Base-by-base conservation (phyloP, 2,888 invertebrate genomes). In the Drosophila acutilabella region DNA sequence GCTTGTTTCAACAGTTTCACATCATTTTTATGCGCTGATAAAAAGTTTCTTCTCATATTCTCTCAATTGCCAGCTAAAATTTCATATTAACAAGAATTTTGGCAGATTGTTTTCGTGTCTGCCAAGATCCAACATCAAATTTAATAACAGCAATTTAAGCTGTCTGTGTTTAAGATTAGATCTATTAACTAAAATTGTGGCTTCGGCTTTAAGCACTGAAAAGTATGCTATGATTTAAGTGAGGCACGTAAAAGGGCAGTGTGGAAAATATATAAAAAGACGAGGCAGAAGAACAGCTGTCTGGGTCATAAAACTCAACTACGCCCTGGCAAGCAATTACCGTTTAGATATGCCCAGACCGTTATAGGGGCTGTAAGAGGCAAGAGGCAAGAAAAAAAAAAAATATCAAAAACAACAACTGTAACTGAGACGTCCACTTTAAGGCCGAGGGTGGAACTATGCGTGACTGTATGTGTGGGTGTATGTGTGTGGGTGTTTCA, bases 241-340 rank as follows among this genome's bases (percentile, higher is more conserved):
- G 20, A 58, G 11, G 23, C 23, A 23, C 8, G 38, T 8, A 18
- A 52, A 38, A 13, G 50, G 8, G 8, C 30, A 30, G 36, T 5
- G 23, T 13, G 40, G 14, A 40, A 10, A 14, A 20, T 2, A 14
- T 18, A 20, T 1, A 14, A 42, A 14, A 8, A 7, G 16, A n/a
- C 1, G 14, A 56, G 36, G 2, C 23, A 20, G 50, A 74, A 73
- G 81, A 81, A 72, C 83, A 83, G 85, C 85, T 85, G 83, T 81
- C 78, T 85, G 78, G 86, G 80, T 60, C 74, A 81, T 81, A 85
- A 83, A 83, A 82, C 71, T 66, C 69, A 82, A 83, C 82, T 71
- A 81, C 80, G 65, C 78, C 74, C 80, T 62, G 57, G 78, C 83
- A 83, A 76, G 80, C 85, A 86, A 87, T 86, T 87, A 81, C 85